These are phyloP conservation scores for Aphaenogaster ashmeadi DNA, from an alignment of 1,140 invertebrate species.

Conservation along the genomic window DNA sequence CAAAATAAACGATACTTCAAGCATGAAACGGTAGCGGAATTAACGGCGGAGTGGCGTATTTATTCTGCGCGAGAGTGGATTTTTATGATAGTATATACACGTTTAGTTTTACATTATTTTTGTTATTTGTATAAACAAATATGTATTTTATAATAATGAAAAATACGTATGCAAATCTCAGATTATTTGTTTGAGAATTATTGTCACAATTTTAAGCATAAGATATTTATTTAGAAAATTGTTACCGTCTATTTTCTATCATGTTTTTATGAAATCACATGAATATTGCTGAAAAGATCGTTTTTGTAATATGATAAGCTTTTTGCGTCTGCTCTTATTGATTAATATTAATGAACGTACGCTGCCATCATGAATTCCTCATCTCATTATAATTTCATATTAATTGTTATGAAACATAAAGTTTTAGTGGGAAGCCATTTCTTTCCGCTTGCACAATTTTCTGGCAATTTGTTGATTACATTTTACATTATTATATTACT, in stretches of 20 bases:
- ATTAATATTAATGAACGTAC: slow-evolving; percentile 28
- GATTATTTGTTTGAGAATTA: background rate
- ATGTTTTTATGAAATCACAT: background rate
- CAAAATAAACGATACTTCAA: slow-evolving; percentile 40
- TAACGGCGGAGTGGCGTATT: background rate
- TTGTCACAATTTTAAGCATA: background rate
- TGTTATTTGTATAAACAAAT: background rate
- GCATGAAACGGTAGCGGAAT: background rate
- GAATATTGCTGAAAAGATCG: background rate
- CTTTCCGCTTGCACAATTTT: background rate
- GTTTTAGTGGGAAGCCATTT: background rate
- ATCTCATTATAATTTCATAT: background rate
- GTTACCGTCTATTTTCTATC: background rate
- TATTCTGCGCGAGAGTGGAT: background rate
- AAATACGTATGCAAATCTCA: background rate
- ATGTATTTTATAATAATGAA: background rate
- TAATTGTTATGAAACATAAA: background rate
- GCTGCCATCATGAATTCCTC: background rate
- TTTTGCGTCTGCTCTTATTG: background rate
- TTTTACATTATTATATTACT: background rate
- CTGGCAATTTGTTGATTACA: background rate
- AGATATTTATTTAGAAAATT: background rate
- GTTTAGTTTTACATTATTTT: background rate
- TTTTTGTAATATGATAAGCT: background rate
- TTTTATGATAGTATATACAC: background rate